Evolutionary conservation across 1,140 invertebrate species (phyloP).

Genomic region (Penaeus indicus): DNA sequence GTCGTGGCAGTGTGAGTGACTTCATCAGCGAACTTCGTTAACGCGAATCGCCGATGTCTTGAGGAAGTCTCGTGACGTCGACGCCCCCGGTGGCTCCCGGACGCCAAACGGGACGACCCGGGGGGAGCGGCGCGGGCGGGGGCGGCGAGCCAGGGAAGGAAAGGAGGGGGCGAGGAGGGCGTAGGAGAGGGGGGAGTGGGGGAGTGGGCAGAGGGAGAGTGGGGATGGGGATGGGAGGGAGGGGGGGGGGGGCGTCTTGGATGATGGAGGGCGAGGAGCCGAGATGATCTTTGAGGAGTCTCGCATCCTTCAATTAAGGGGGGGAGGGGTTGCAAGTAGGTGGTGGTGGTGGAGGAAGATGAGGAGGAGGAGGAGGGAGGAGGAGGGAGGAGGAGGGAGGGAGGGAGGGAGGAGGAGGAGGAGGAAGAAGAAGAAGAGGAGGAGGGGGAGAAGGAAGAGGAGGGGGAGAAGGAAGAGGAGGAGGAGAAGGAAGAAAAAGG

Average conservation of each 20-base stretch:
- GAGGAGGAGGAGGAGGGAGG: too few species aligned
- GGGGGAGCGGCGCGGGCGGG: neutral
- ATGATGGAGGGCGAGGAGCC: conserved; percentile 2
- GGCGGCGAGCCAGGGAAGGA: neutral
- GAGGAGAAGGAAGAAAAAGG: too few species aligned
- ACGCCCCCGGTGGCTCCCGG: neutral
- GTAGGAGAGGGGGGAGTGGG: neutral
- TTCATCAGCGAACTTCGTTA: neutral
- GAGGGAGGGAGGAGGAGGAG: too few species aligned
- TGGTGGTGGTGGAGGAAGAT: too few species aligned
- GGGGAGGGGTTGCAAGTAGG: neutral
- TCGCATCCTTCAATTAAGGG: conserved; percentile 27
- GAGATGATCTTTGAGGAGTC: conserved; percentile 7
- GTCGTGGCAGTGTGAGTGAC: neutral
- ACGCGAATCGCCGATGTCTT: conserved; percentile 6
- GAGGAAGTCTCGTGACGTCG: neutral
- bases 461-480: too few species aligned
- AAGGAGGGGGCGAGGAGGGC: neutral
- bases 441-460: too few species aligned
- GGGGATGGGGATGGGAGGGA: neutral
- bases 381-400: too few species aligned
- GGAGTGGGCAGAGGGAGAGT: neutral
- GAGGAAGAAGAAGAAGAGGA: too few species aligned
- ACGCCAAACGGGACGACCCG: neutral
- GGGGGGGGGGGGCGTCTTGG: neutral